Evolutionary conservation across 2,888 invertebrate species (phyloP).

Genomic region (Trypoxylon attenuatum): DNA sequence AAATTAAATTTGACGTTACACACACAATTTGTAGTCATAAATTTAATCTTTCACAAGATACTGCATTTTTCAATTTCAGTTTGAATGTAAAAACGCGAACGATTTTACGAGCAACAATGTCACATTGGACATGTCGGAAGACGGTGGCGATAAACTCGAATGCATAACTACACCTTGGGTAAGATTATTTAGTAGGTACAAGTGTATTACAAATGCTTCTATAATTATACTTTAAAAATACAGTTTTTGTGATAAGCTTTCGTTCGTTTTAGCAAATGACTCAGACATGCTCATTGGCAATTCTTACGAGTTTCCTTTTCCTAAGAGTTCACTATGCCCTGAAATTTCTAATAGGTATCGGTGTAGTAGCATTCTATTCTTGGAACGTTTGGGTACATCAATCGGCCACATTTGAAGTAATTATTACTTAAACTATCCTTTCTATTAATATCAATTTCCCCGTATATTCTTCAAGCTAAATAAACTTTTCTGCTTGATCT

Average conservation of each 20-base stretch:
- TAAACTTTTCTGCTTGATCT: too few relatives aligned
- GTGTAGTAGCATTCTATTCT: conserved; percentile 81
- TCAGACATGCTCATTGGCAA: conserved; percentile 80
- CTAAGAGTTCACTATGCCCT: conserved; percentile 88
- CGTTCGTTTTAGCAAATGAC: conserved; percentile 84
- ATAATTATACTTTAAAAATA: background rate
- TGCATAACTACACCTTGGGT: conserved; percentile 70
- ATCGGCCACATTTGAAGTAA: conserved; percentile 76
- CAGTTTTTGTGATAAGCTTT: too few relatives aligned
- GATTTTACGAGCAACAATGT: conserved; percentile 54
- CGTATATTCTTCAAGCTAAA: conserved; percentile 1
- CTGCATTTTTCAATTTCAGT: conserved; percentile 51
- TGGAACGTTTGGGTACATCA: conserved; percentile 82
- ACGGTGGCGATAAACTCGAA: conserved; percentile 54
- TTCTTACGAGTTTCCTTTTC: conserved; percentile 87
- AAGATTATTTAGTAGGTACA: conserved; percentile 58
- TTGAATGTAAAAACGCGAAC: conserved; percentile 65
- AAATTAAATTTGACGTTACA: too few relatives aligned
- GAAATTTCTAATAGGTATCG: conserved; percentile 83
- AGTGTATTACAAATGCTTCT: too few relatives aligned
- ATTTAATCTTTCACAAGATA: background rate
- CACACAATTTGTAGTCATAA: too few relatives aligned
- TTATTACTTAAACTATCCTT: conserved; percentile 1
- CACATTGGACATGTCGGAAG: conserved; percentile 55
- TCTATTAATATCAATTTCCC: background rate